Conservation (phyloP, 2,797 vertebrate species). For the Aeoliscus strigatus region DNA sequence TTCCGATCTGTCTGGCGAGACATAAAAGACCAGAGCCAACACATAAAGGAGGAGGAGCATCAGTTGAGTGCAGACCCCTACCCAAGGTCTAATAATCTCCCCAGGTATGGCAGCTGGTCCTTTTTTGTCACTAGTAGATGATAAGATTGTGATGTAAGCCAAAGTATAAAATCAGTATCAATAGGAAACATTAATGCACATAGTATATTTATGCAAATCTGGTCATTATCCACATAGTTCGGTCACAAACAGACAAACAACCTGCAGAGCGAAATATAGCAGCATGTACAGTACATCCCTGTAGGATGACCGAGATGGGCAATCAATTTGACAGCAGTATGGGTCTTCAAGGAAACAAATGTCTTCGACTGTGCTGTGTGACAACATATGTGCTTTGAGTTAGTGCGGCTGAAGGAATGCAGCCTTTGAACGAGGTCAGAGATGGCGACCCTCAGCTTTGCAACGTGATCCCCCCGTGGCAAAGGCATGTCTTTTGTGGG, state of each 20-base stretch:
- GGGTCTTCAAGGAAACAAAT: conserved; percentile 1
- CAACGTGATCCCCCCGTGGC: conserved; percentile 43
- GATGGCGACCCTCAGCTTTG: conserved; percentile 44
- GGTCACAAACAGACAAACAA: no score
- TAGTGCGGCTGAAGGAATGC: conserved; percentile 48
- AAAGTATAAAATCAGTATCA: no score
- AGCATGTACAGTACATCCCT: no score
- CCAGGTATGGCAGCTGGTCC: conserved; percentile 28
- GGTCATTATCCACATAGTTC: no score
- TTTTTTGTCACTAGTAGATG: conserved; percentile 12
- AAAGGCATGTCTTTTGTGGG: conserved; percentile 42
- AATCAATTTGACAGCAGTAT: no score
- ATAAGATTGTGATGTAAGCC: conserved; percentile 13
- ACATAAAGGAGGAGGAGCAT: conserved; percentile 25
- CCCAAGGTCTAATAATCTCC: conserved; percentile 47
- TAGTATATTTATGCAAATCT: no score
- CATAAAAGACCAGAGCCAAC: conserved; percentile 38
- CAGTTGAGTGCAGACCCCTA: conserved; percentile 19
- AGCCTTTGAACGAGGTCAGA: conserved; percentile 32
- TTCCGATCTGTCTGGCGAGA: conserved; percentile 45
- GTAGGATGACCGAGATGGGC: no score
- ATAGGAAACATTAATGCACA: no score
- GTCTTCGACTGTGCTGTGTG: conserved; percentile 10
- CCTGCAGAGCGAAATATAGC: no score
- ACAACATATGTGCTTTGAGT: conserved; percentile 66